Conservation (phyloP, 2,888 invertebrate genomes). For the Drosophila longiperda region DNA sequence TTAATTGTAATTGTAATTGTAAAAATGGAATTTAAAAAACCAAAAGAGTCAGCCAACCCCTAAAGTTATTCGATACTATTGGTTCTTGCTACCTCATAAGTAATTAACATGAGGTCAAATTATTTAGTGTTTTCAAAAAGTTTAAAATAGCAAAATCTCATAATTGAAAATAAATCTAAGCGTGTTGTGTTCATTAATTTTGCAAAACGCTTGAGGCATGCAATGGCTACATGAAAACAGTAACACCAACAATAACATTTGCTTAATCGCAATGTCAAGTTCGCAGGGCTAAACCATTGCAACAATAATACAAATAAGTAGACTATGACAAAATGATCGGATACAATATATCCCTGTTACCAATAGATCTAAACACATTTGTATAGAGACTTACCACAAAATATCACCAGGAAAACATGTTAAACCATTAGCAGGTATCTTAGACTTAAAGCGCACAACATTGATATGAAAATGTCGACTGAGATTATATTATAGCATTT, state of each 20-base stretch:
- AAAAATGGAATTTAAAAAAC: neutral
- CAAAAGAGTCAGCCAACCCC: too few relatives aligned
- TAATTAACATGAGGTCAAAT: neutral
- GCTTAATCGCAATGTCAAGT: conserved; percentile 50
- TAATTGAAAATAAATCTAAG: conserved; percentile 55
- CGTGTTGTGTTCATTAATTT: conserved; percentile 51
- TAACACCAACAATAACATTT: conserved; percentile 15
- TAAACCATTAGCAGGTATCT: neutral
- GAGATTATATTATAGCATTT: neutral
- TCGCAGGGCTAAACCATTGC: conserved; percentile 15
- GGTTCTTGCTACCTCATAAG: neutral
- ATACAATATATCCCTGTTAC: neutral
- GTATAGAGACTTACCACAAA: neutral
- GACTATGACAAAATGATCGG: neutral
- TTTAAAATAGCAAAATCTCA: conserved; percentile 12
- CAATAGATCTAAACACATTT: neutral
- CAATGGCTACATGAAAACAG: conserved; percentile 32
- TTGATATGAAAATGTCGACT: neutral
- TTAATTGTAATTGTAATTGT: neutral
- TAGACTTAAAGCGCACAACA: neutral
- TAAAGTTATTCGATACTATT: neutral
- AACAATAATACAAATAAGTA: conserved; percentile 1
- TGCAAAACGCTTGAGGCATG: conserved; percentile 57
- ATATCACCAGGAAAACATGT: neutral
- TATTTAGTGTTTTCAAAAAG: neutral